phyloP scores from a whole-genome alignment of 2,797 vertebrate genomes.

The Fistularia commersonii region DNA sequence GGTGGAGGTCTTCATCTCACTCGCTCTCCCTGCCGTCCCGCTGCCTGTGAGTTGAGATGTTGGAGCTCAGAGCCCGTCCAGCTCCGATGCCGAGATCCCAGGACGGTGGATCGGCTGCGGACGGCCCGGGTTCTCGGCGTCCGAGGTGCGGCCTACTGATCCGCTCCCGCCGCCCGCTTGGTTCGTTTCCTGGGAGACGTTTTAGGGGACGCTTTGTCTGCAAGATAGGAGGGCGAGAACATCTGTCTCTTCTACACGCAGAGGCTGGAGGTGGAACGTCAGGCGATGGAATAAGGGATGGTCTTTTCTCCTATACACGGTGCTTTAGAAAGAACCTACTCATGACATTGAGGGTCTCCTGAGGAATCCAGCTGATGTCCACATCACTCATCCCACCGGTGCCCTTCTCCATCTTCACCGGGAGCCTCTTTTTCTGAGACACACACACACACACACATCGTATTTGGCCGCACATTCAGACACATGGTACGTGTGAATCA shows the following conservation, averaged over 20 bases:
- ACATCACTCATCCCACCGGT: conserved; percentile 69
- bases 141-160: conserved; percentile 70
- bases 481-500: not conserved
- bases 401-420: conserved; percentile 75
- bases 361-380: conserved; percentile 82
- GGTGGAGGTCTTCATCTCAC: no score
- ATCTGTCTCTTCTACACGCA: no score
- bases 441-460: not conserved
- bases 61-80: no score
- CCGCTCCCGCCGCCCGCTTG: conserved; percentile 68
- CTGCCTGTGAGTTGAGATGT: no score
- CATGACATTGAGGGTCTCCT: conserved; percentile 79
- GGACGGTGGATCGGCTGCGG: no score
- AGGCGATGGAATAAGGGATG: no score
- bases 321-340: conserved; percentile 53
- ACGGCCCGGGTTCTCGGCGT: no score
- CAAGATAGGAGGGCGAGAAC: conserved; percentile 30
- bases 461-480: not conserved
- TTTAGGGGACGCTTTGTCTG: conserved; percentile 74
- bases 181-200: conserved; percentile 72
- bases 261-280: no score
- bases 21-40: no score
- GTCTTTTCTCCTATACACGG: no score
- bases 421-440: conserved; percentile 69
- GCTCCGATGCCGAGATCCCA: no score